Percentiles rank a stretch among this genome's conserved stretches.
These are phyloP conservation scores for Dermatophagoides farinae DNA, from an alignment of 1,140 invertebrate genomes.

Conservation along the genomic window DNA sequence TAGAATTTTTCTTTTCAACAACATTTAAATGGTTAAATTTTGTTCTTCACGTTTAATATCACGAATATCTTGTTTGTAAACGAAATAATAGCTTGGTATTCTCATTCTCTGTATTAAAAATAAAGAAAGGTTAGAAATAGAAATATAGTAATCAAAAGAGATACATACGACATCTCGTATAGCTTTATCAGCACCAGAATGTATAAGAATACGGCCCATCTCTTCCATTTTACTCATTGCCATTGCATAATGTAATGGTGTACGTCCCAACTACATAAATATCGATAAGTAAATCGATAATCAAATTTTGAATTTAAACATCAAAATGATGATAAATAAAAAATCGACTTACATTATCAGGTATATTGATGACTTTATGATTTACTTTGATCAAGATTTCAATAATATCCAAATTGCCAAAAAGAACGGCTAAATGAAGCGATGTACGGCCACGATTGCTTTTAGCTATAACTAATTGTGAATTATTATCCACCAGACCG, in stretches of 20 bases:
- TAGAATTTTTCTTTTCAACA: background rate
- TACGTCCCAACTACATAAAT: conserved; percentile 47
- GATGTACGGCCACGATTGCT: conserved; percentile 42
- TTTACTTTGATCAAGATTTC: conserved; percentile 45
- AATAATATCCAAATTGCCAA: conserved; percentile 52
- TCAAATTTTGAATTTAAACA: background rate
- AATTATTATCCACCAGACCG: conserved; percentile 32
- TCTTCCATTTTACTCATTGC: conserved; percentile 58
- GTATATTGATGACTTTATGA: conserved; percentile 45
- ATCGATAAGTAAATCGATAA: background rate
- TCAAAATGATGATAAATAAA: background rate
- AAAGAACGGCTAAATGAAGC: conserved; percentile 58
- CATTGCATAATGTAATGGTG: conserved; percentile 70
- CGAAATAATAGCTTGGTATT: conserved; percentile 73
- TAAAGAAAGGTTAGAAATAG: background rate
- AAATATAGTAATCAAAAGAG: background rate
- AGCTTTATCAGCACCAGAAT: conserved; percentile 53
- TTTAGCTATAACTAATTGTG: conserved; percentile 45
- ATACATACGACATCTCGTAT: conserved; percentile 49
- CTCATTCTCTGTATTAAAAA: conserved; percentile 41
- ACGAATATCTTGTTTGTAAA: conserved; percentile 63
- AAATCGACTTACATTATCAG: conserved; percentile 47
- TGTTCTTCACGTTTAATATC: conserved; percentile 15
- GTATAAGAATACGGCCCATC: conserved; percentile 51
- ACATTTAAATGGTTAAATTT: background rate